Percentiles rank a stretch among this genome's conserved stretches.
These are phyloP conservation scores for Chascanopsetta lugubris DNA, from an alignment of 2,113 vertebrate genomes.

Conservation along the genomic window DNA sequence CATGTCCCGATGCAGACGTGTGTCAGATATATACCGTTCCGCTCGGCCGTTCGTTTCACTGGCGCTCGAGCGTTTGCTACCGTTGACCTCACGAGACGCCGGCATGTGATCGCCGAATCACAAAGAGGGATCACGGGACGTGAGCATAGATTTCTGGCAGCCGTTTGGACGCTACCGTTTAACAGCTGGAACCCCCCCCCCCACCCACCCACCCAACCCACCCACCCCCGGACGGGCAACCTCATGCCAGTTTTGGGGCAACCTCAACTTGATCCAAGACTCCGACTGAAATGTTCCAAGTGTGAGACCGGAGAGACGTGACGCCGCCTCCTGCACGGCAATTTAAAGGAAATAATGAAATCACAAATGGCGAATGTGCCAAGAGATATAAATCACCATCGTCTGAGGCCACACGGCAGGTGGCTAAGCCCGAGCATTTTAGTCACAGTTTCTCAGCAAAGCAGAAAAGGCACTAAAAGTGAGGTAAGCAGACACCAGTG, in stretches of 20 bases:
- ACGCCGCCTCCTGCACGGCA: background rate
- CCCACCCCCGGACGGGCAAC: too few species aligned
- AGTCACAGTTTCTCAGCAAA: slow-evolving; percentile 60
- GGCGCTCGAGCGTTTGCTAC: slow-evolving; percentile 12
- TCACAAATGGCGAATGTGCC: background rate
- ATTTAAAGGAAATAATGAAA: slow-evolving; percentile 1
- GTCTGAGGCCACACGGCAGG: slow-evolving; percentile 10
- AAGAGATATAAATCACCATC: background rate
- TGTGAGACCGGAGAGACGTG: background rate
- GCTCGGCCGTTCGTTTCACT: background rate
- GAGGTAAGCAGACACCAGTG: background rate
- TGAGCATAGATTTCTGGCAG: slow-evolving; percentile 28
- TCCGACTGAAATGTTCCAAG: background rate
- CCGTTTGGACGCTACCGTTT: slow-evolving; percentile 18
- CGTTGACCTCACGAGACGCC: slow-evolving; percentile 28
- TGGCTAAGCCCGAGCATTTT: slow-evolving; percentile 36
- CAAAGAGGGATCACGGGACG: slow-evolving; percentile 42
- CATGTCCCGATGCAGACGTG: background rate
- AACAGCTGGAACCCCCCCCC: too few species aligned
- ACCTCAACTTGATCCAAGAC: slow-evolving; percentile 6
- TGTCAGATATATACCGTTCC: background rate
- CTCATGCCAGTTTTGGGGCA: too few species aligned
- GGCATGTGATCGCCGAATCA: slow-evolving; percentile 23
- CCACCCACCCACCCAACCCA: too few species aligned
- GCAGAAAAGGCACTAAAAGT: slow-evolving; percentile 44